These are phyloP conservation scores for Cantharis lateralis DNA, from an alignment of 2,888 invertebrate species.

Conservation along the genomic window DNA sequence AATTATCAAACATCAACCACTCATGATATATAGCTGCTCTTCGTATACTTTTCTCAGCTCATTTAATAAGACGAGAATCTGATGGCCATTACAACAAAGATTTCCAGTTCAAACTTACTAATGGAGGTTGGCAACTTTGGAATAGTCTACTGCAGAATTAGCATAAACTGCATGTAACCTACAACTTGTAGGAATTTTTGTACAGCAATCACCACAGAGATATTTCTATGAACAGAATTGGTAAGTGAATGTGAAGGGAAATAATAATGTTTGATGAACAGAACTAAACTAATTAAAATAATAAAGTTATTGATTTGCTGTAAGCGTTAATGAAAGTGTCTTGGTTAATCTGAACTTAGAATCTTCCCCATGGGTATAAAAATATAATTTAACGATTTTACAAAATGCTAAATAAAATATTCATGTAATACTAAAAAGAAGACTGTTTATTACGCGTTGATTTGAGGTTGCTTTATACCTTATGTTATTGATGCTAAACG, in stretches of 20 bases:
- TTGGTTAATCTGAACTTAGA: neutral
- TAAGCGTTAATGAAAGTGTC: neutral
- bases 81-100: neutral
- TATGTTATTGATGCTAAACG: slow-evolving; percentile 2
- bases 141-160: too few species aligned
- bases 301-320: neutral
- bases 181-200: neutral
- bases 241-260: too few species aligned
- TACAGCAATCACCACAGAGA: neutral
- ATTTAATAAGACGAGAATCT: neutral
- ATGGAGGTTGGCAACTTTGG: too few species aligned
- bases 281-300: neutral
- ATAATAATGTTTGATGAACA: neutral
- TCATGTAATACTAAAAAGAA: neutral
- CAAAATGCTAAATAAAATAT: neutral
- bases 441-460: neutral
- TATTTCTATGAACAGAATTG: too few species aligned
- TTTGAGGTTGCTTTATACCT: neutral
- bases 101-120: too few species aligned
- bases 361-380: neutral
- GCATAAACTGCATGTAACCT: neutral
- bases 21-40: neutral
- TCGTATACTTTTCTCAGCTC: neutral
- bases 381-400: neutral
- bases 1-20: neutral